Evolutionary conservation across 2,888 invertebrate genomes (phyloP), one percentile per base, ranked within the genome.

Genomic region (Leptinotarsa tumamoca): DNA sequence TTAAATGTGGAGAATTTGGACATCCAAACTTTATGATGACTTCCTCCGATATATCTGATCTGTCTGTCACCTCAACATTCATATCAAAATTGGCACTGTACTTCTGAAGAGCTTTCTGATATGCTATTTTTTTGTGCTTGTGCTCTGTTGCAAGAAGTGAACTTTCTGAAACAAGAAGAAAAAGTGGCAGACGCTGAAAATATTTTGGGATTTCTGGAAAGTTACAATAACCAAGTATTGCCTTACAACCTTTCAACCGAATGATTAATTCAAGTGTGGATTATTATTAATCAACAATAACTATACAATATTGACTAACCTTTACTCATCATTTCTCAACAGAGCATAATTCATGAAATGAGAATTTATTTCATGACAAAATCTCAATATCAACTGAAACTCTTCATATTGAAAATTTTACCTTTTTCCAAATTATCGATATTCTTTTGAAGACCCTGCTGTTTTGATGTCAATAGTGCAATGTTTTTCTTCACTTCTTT

Each of bases 91-190:
- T 43, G 17, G 58, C 49, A 33, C 18, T 58, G 50, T 49, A 70
- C 18, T 54, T 49, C 49, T 70, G 56, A 7, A 70, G n/a, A 15
- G 70, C 70, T 33, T 70, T 70, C 18, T 58, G 58, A 49, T 70
- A 70, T n/a, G 70, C 18, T 18, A 49, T 5, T 70, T 70, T 70
- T 18, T 70, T 21, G 4, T 49, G 50, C 21, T 61, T 70, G 23
- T 70, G 58, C 17, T 70, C 58, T 58, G 49, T 58, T 17, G 17
- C 21, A 5, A 58, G 21, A 21, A 21, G 58, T 51, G 61, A 58
- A 49, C 58, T 21, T 18, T 70, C 70, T 70, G 49, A 5, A 69
- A 69, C 56, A 17, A 14, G 15, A 33, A 21, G 21, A 54, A 27
- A 27, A 52, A 15, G 7, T 33, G 33, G 33, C 33, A 33, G 33